Base-by-base conservation (phyloP, 1,140 invertebrate species). In the Drosophila biarmipes region DNA sequence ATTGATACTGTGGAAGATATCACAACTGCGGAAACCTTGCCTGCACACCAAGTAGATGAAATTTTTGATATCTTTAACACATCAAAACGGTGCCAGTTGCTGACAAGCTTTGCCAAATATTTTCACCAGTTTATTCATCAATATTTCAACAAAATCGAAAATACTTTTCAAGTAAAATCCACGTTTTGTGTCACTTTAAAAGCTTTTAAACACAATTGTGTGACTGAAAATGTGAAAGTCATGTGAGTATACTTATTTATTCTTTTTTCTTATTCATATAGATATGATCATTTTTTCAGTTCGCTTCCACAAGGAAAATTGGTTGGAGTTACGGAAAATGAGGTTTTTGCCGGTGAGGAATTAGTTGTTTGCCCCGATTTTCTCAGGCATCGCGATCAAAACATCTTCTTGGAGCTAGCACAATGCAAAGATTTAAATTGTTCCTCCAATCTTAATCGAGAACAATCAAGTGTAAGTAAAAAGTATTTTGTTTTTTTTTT, bases 71-170 rank as follows among this genome's bases (percentile, higher is more conserved):
- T 21, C 2, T 46, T 78, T 8, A 78, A 45, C 34, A 62, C 56
- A 4, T 77, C 78, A 1, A 48, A 67, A 15, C 73, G 73, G 24
- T 80, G 59, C 35, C 15, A 55, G 1, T 37, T 67, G 15, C 2
- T 80, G 1, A 54, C 27, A 19, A 27, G 8, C 1, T 8, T 67
- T 17, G 42, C 53, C 5, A 46, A 57, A 24, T 38, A 58, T 6
- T 80, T 67, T 14, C 61, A 78, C 5, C 35, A 51, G 7, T 81
- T 42, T 45, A 7, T 78, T 4, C 24, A 58, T 45, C 79, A 72
- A 5, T 81, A 73, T 59, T 78, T 73, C 43, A 35, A 38, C 19
- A 37, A 52, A 15, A 19, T 21, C 15, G 37, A 43, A 55, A 29
- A 38, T 17, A 1, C 10, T n/a, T 21, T 34, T 0, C 79, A 81